Conservation (phyloP, 2,888 invertebrate species). For the Eubasilissa splendida region DNA sequence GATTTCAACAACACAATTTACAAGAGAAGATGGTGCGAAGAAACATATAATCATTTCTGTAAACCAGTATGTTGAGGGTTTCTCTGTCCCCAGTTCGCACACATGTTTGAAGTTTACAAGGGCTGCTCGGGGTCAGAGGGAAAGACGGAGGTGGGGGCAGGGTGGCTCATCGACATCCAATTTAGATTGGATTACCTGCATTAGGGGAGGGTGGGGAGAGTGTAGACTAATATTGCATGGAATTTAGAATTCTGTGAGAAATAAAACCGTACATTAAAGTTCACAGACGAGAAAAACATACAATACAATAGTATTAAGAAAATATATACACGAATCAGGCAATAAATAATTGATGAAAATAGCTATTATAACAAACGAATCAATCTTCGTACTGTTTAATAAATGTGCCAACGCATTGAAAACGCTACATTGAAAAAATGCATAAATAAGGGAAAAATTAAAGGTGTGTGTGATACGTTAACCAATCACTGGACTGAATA, state of each 20-base stretch:
- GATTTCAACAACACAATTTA: slow-evolving; percentile 10
- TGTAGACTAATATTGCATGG: not conserved
- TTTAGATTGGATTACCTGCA: slow-evolving; percentile 47
- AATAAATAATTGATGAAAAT: no score
- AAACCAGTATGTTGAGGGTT: slow-evolving; percentile 21
- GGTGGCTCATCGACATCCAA: slow-evolving; percentile 37
- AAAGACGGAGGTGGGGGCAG: not conserved
- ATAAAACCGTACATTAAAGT: not conserved
- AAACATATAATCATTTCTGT: slow-evolving; percentile 21
- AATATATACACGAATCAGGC: no score
- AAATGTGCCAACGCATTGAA: no score
- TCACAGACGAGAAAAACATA: not conserved
- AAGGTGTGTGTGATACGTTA: no score
- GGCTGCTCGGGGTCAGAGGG: slow-evolving; percentile 14
- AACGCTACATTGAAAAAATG: no score
- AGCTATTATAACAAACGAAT: no score
- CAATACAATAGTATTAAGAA: no score
- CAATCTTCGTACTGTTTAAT: no score
- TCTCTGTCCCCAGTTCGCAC: not conserved
- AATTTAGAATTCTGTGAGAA: not conserved
- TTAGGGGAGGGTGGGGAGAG: not conserved
- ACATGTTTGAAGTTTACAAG: slow-evolving; percentile 1
- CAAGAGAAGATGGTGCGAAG: slow-evolving; percentile 7
- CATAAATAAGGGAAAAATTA: no score
- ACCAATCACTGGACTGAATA: no score